Conservation (phyloP, 2,797 vertebrate species). For the Sphenopsis melanotis region DNA sequence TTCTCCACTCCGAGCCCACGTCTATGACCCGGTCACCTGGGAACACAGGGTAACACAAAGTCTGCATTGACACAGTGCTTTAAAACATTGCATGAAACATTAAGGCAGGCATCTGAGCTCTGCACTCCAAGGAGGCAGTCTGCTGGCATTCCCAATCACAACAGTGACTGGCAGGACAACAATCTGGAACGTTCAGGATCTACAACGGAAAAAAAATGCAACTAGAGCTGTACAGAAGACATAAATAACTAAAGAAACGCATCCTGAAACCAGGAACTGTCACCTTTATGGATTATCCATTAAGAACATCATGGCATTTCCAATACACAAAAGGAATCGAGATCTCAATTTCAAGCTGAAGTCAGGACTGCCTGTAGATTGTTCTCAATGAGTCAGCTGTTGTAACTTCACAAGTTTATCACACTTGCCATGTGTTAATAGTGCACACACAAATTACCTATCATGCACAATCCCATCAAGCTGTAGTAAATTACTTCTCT, state of each 20-base stretch:
- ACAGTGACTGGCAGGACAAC: not conserved
- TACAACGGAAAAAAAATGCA: not conserved
- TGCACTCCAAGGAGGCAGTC: not conserved
- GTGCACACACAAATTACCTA: not conserved
- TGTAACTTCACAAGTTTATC: not conserved
- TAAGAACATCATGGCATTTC: not conserved
- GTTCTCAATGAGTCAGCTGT: not conserved
- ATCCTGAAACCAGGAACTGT: not conserved
- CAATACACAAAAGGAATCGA: not conserved
- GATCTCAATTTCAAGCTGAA: not conserved
- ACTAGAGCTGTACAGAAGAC: not conserved
- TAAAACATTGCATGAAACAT: not conserved
- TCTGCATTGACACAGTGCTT: not conserved
- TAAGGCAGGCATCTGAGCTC: not conserved
- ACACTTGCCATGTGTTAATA: not conserved
- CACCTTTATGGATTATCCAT: not conserved
- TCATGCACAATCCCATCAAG: not conserved
- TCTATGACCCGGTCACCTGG: slow-evolving; percentile 97
- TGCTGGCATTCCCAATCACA: not conserved
- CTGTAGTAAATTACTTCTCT: not conserved
- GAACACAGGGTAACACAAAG: not conserved
- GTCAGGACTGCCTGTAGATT: not conserved
- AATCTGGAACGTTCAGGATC: not conserved
- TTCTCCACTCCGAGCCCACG: slow-evolving; percentile 98
- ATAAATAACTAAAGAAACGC: not conserved